A percentile compares a stretch with the other conserved stretches of the same genome.
Conservation (phyloP, 2,113 vertebrate genomes). For the Zootoca vivipara region DNA sequence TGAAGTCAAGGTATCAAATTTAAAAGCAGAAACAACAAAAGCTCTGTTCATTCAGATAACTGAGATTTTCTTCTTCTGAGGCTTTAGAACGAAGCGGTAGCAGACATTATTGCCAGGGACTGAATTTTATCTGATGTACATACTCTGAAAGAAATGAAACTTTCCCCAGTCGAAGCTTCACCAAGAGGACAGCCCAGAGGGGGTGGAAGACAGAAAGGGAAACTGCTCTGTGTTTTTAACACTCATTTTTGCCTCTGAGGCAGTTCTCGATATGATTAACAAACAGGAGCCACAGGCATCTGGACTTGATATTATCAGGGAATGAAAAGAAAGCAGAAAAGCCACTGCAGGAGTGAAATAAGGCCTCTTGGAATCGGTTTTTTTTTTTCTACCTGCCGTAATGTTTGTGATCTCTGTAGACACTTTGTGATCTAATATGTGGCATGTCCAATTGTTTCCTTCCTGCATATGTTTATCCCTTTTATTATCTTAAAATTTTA, state of each 20-base stretch:
- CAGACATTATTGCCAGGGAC: neutral
- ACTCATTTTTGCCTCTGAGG: neutral
- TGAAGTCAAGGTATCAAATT: conserved; percentile 10
- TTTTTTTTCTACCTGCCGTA: neutral
- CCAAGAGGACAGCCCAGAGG: neutral
- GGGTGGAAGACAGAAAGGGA: conserved; percentile 12
- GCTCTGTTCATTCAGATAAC: conserved; percentile 6
- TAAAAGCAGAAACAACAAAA: conserved; percentile 25
- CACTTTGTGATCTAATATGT: neutral
- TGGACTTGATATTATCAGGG: neutral
- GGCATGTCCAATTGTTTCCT: neutral
- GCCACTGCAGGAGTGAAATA: neutral
- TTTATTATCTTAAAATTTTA: neutral
- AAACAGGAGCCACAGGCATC: conserved; percentile 13
- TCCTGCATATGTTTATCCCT: neutral
- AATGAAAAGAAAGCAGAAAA: conserved; percentile 26
- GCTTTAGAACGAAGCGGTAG: neutral
- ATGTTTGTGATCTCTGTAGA: neutral
- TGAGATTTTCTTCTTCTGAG: conserved; percentile 18
- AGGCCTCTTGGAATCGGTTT: neutral
- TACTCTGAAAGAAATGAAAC: neutral
- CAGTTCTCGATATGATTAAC: conserved; percentile 27
- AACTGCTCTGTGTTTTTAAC: neutral
- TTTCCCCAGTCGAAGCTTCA: conserved; percentile 3
- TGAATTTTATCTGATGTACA: conserved; percentile 25